phyloP scores from a whole-genome alignment of 2,888 invertebrate species.

The Xanthia icteritia region DNA sequence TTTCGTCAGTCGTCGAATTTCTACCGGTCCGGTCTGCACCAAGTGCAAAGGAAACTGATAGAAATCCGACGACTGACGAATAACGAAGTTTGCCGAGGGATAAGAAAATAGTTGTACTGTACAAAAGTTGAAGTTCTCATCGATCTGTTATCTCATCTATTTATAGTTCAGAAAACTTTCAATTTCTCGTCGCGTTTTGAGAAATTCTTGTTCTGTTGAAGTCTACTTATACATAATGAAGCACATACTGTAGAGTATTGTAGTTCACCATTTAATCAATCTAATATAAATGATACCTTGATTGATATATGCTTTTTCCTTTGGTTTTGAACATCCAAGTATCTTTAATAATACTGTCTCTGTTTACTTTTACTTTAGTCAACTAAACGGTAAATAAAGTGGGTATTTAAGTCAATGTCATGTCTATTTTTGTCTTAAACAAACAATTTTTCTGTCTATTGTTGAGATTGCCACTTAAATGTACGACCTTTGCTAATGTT shows the following conservation, averaged over 20 bases:
- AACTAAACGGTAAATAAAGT: constrained; percentile 27
- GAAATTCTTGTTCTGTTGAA: not conserved
- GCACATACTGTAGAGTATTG: not conserved
- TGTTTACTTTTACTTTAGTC: constrained; percentile 19
- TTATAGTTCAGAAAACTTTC: constrained; percentile 19
- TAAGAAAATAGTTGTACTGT: too few species aligned
- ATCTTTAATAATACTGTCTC: not conserved
- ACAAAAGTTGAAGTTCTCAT: constrained; percentile 34
- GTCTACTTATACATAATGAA: not conserved
- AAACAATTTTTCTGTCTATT: constrained; percentile 31
- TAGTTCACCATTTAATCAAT: not conserved
- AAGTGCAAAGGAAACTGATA: too few species aligned
- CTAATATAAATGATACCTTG: not conserved
- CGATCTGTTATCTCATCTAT: constrained; percentile 12
- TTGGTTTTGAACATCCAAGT: not conserved
- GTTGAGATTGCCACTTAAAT: constrained; percentile 38
- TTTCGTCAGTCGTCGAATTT: too few species aligned
- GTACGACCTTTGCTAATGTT: constrained; percentile 39
- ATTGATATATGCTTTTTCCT: not conserved
- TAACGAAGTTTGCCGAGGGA: too few species aligned
- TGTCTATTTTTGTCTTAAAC: constrained; percentile 37
- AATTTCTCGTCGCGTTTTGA: not conserved
- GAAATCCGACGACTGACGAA: too few species aligned
- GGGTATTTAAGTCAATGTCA: constrained; percentile 22
- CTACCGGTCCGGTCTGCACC: too few species aligned